These are phyloP conservation scores for Leptobrachium leishanense DNA, from an alignment of 2,113 vertebrate species.

Conservation along the genomic window DNA sequence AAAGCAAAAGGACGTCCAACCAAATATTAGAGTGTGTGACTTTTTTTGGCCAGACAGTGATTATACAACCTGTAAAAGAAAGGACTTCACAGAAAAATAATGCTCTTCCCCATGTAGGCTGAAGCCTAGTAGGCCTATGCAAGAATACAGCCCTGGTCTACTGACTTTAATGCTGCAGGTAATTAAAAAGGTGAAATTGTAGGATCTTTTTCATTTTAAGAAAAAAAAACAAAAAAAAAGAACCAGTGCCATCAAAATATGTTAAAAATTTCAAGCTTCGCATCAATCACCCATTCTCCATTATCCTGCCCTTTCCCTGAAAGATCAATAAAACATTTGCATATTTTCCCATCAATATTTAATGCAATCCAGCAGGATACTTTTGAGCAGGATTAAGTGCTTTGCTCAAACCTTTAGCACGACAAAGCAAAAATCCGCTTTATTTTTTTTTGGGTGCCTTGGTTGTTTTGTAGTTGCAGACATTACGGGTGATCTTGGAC, in stretches of 20 bases:
- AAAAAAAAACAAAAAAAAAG: too few species aligned
- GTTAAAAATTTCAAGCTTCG: conserved; percentile 57
- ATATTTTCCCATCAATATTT: conserved; percentile 86
- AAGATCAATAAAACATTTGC: conserved; percentile 84
- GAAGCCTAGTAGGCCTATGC: too few species aligned
- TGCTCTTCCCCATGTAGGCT: too few species aligned
- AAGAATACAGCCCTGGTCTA: too few species aligned
- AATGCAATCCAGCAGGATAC: conserved; percentile 76
- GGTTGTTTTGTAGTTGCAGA: conserved; percentile 66
- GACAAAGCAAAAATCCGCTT: conserved; percentile 70
- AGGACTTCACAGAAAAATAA: too few species aligned
- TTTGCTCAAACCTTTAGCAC: conserved; percentile 68
- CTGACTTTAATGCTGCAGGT: too few species aligned
- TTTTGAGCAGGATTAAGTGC: conserved; percentile 66
- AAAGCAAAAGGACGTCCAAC: too few species aligned
- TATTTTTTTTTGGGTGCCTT: conserved; percentile 51
- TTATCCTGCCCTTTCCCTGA: conserved; percentile 63
- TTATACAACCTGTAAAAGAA: too few species aligned
- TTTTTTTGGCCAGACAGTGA: too few species aligned
- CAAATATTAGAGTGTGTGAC: too few species aligned
- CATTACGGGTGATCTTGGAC: conserved; percentile 63
- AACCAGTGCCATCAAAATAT: conserved; percentile 34
- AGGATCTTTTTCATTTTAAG: too few species aligned
- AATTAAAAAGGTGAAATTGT: too few species aligned
- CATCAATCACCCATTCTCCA: conserved; percentile 56